Base-by-base conservation (phyloP, 2,888 invertebrate genomes). In the Cynaeus angustus region DNA sequence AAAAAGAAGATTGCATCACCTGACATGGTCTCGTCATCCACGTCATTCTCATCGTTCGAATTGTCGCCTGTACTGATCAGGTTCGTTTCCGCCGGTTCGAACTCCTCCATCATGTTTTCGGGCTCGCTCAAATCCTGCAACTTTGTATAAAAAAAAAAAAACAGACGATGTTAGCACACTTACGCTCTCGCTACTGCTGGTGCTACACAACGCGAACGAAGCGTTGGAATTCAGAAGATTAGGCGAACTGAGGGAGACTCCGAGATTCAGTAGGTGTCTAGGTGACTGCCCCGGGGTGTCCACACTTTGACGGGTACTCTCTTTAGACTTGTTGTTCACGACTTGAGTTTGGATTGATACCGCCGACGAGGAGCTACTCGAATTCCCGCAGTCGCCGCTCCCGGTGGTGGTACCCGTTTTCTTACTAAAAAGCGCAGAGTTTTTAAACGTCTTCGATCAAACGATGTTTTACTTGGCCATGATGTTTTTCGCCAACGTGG, bases 11-110 rank as follows among this genome's bases (percentile, higher is more conserved):
- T 3, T 7, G n/a, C 28, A 48, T 87, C 87, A 89, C 93, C 93
- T 74, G 92, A 92, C 89, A 94, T 94, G 1, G 94, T 93, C 84
- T 95, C 94, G 75, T 94, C 92, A 81, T 95, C 95, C 0, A 94
- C 92, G 80, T 95, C 94, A 81, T 95, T 95, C 82, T 95, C 95
- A 81, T 95, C 95, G 77, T 91, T 91, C 2, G 90, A 91, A 83
- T 90, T 90, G 43, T 91, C 91, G 74, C 91, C 91, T n/a, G 88
- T 85, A 69, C 88, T 87, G 70, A 86, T 86, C 65, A 86, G 74
- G 74, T 87, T 88, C 66, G 85, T 85, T 67, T 85, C 86, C 14
- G 80, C 82, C 21, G 83, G 83, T 30, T 86, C 87, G 68, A 85
- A 85, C 43, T 91, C 91, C 72, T 90, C 90, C 50, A 89, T 86